Percentiles rank a stretch among this genome's conserved stretches.
Evolutionary conservation across 2,888 invertebrate genomes (phyloP).

Genomic region (Pristionchus arcanus): DNA sequence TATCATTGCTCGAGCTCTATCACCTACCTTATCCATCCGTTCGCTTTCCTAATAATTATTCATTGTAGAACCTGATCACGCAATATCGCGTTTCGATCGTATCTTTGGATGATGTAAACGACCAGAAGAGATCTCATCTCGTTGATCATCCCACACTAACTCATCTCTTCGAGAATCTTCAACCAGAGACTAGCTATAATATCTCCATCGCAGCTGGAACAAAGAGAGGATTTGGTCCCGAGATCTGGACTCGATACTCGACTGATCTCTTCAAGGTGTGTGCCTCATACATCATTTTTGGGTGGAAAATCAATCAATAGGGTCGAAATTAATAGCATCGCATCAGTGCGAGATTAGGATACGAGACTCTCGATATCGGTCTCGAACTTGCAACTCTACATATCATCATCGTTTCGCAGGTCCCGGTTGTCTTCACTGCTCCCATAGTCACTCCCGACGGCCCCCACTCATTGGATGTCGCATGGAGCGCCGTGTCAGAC

Average conservation of each 20-base stretch:
- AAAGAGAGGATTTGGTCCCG: slow-evolving; percentile 76
- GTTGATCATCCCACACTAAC: slow-evolving; percentile 77
- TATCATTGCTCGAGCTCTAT: no score
- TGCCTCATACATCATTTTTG: neutral
- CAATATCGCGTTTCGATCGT: slow-evolving; percentile 76
- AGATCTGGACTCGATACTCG: slow-evolving; percentile 75
- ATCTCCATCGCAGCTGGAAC: slow-evolving; percentile 76
- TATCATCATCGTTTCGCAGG: neutral
- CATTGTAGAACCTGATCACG: slow-evolving; percentile 70
- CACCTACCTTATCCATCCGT: no score
- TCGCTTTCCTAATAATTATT: neutral
- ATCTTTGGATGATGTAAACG: slow-evolving; percentile 72
- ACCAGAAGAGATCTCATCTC: slow-evolving; percentile 59
- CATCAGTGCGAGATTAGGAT: no score
- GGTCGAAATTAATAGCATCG: no score
- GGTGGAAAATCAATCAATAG: neutral
- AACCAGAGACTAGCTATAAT: slow-evolving; percentile 78
- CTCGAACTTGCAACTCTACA: no score
- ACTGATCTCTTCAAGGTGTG: slow-evolving; percentile 75
- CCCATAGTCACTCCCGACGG: slow-evolving; percentile 77
- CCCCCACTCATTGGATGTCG: slow-evolving; percentile 74
- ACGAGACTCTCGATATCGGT: no score
- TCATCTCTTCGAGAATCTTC: slow-evolving; percentile 75
- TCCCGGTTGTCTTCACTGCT: slow-evolving; percentile 52
- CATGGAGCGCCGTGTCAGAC: slow-evolving; percentile 77